Conservation (phyloP, 2,797 vertebrate genomes). For the Danio jaintianensis region DNA sequence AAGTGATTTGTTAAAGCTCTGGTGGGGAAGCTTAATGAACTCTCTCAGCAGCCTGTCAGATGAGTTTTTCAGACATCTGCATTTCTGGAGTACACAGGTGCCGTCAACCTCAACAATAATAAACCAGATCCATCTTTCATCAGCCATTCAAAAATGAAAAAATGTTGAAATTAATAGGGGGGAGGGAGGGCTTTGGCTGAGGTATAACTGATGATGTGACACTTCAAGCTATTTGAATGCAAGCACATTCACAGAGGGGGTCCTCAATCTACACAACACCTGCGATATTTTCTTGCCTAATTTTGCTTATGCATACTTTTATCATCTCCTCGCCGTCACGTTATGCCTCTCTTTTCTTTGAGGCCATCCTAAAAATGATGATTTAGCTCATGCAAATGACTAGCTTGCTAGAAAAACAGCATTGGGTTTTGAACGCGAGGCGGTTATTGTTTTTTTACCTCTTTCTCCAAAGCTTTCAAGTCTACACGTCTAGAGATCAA, state of each 20-base stretch:
- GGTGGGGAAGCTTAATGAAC: slow-evolving; percentile 45
- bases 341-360: slow-evolving; percentile 7
- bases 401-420: slow-evolving; percentile 11
- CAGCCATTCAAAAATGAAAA: slow-evolving; percentile 31
- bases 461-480: slow-evolving; percentile 25
- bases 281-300: slow-evolving; percentile 10
- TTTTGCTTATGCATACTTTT: slow-evolving; percentile 14
- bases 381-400: slow-evolving; percentile 24
- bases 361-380: slow-evolving; percentile 19
- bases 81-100: slow-evolving; percentile 61
- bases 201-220: slow-evolving; percentile 25
- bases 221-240: slow-evolving; percentile 1
- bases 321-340: not conserved
- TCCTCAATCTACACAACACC: slow-evolving; percentile 7
- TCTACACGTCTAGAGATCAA: slow-evolving; percentile 62
- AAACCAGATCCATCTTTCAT: slow-evolving; percentile 44
- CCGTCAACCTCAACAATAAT: slow-evolving; percentile 46
- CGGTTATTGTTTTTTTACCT: slow-evolving; percentile 9
- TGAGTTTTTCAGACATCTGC: slow-evolving; percentile 45
- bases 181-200: not conserved
- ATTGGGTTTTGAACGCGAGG: not conserved
- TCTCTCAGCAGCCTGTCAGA: slow-evolving; percentile 61
- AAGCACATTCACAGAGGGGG: not conserved
- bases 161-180: slow-evolving; percentile 21
- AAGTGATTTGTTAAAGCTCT: slow-evolving; percentile 55